phyloP scores from a whole-genome alignment of 2,797 vertebrate species.

The Rhadinocentrus ornatus region DNA sequence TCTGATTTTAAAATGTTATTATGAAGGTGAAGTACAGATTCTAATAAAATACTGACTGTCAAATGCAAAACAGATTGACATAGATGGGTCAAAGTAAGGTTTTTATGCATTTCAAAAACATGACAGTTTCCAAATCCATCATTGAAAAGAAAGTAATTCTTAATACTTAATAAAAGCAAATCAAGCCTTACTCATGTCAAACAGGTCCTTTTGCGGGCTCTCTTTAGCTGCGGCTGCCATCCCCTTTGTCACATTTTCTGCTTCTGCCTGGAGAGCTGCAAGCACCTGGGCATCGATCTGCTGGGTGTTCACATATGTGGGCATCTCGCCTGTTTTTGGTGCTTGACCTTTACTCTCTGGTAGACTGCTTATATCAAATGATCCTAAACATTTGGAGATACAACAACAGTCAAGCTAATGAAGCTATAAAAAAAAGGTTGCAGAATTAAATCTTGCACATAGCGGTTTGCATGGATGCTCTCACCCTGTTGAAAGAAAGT shows the following conservation, averaged over 20 bases:
- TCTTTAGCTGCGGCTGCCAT: conserved; percentile 79
- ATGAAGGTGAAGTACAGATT: conserved; percentile 1
- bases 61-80: not conserved
- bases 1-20: conserved; percentile 19
- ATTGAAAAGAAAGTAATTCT: not conserved
- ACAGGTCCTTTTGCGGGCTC: conserved; percentile 92
- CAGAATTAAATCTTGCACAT: not conserved
- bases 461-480: not conserved
- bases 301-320: conserved; percentile 93
- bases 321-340: conserved; percentile 78
- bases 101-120: not conserved
- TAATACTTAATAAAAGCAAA: not conserved
- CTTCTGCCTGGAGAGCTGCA: conserved; percentile 82
- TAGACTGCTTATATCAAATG: conserved; percentile 85
- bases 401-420: not conserved
- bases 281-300: conserved; percentile 87
- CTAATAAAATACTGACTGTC: not conserved
- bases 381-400: conserved; percentile 79
- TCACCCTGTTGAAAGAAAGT: conserved; percentile 88
- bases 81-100: no score
- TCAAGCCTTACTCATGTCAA: conserved; percentile 95
- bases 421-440: not conserved
- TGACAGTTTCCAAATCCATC: not conserved
- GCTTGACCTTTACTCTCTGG: conserved; percentile 84
- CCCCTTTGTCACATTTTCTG: conserved; percentile 77